These are phyloP conservation scores for Peribatodes rhomboidaria DNA, from an alignment of 2,888 invertebrate genomes.

Conservation along the genomic window DNA sequence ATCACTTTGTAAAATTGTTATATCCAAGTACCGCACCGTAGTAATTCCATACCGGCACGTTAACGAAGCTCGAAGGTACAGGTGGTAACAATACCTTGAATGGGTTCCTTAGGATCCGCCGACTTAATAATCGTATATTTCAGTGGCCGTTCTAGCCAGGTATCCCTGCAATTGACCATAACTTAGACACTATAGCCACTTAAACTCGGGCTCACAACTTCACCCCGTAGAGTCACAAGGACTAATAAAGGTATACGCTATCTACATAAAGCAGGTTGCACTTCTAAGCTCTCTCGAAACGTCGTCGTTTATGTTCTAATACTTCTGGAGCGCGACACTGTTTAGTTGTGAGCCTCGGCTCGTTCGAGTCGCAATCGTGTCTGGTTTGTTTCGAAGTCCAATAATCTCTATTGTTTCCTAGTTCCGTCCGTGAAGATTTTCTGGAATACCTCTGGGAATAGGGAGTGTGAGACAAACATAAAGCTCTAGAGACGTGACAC, in stretches of 20 bases:
- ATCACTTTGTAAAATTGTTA: conserved; percentile 22
- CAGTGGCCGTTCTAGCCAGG: conserved; percentile 51
- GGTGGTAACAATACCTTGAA: conserved; percentile 45
- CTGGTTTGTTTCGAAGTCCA: conserved; percentile 30
- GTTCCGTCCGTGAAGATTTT: conserved; percentile 21
- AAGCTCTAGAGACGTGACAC: conserved; percentile 1
- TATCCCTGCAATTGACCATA: conserved; percentile 59
- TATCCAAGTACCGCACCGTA: conserved; percentile 12
- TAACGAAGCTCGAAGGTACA: conserved; percentile 41
- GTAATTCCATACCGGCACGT: conserved; percentile 17
- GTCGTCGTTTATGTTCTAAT: conserved; percentile 38
- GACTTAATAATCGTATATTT: conserved; percentile 53
- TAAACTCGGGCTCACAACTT: conserved; percentile 60
- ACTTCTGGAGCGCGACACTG: conserved; percentile 35
- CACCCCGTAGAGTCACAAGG: conserved; percentile 51
- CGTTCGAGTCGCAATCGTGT: conserved; percentile 27
- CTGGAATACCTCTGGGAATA: conserved; percentile 6
- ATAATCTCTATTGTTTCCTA: conserved; percentile 33
- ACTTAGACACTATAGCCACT: conserved; percentile 62
- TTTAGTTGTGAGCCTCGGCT: conserved; percentile 44
- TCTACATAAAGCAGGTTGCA: conserved; percentile 58
- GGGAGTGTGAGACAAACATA: conserved; percentile 12
- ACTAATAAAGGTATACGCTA: conserved; percentile 58
- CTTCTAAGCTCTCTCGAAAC: conserved; percentile 46
- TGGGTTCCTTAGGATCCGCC: conserved; percentile 35